Evolutionary conservation across 2,113 vertebrate species (phyloP).

Genomic region (Oceanites oceanicus): DNA sequence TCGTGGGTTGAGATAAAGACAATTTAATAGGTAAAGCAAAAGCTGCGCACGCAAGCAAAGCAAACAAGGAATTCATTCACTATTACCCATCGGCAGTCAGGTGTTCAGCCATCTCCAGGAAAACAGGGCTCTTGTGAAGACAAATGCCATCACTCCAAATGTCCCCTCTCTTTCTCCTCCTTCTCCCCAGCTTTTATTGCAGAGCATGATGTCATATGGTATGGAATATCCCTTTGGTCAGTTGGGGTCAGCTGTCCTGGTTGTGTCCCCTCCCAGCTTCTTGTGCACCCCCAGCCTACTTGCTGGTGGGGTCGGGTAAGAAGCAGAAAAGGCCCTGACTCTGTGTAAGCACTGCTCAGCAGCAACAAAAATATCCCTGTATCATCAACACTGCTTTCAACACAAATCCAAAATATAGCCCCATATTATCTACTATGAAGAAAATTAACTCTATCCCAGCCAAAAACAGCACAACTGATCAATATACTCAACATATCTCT

Average conservation of each 20-base stretch:
- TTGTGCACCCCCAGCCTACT: neutral
- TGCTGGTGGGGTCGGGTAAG: neutral
- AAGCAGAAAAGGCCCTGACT: neutral
- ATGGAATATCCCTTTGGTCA: neutral
- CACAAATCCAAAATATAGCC: neutral
- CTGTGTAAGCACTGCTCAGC: neutral
- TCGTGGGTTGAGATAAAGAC: neutral
- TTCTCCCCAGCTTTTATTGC: neutral
- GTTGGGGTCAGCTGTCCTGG: neutral
- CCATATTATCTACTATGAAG: neutral
- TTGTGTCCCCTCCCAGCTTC: neutral
- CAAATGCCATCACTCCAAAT: neutral
- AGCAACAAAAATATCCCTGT: neutral
- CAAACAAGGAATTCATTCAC: neutral
- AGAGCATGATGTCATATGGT: neutral
- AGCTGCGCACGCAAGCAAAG: accelerated
- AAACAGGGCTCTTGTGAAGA: neutral
- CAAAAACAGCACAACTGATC: neutral
- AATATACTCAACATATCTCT: neutral
- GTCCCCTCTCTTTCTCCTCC: neutral
- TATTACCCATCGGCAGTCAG: neutral
- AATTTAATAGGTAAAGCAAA: neutral
- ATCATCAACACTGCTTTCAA: neutral
- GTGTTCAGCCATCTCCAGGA: neutral
- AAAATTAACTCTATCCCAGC: neutral